A percentile compares a stretch with the other conserved stretches of the same genome.
Evolutionary conservation across 2,797 vertebrate species (phyloP).

Genomic region (Helicolenus hilgendorfi): DNA sequence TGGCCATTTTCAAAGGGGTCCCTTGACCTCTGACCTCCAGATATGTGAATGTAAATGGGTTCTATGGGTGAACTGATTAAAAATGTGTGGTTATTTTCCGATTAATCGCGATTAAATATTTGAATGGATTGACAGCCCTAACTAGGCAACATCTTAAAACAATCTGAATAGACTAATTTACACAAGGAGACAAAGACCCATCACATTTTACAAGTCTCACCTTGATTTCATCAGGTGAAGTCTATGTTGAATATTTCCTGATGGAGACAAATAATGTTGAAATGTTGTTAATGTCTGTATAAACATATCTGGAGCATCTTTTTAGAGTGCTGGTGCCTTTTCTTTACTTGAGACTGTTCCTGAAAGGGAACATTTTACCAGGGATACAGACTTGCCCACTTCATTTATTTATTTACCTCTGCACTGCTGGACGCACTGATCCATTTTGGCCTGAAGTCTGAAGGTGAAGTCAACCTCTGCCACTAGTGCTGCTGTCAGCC

Average conservation of each 20-base stretch:
- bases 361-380: neutral
- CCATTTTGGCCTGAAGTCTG: conserved; percentile 1
- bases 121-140: no score
- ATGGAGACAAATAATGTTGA: neutral
- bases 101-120: no score
- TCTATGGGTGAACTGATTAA: no score
- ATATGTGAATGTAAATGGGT: no score
- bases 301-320: neutral
- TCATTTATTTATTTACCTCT: neutral
- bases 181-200: no score
- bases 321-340: neutral
- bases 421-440: neutral
- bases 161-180: no score
- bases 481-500: conserved; percentile 3
- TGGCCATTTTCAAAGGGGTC: no score
- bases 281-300: no score
- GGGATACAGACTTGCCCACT: neutral
- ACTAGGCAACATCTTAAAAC: no score
- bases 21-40: no score
- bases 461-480: conserved; percentile 11
- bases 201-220: neutral
- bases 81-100: no score
- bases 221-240: neutral
- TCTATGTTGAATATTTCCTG: neutral
- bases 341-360: neutral